Percentiles rank a stretch among this genome's conserved stretches.
Evolutionary conservation across 2,113 vertebrate species (phyloP).

Genomic region (Cyphomyrus plagiostoma): DNA sequence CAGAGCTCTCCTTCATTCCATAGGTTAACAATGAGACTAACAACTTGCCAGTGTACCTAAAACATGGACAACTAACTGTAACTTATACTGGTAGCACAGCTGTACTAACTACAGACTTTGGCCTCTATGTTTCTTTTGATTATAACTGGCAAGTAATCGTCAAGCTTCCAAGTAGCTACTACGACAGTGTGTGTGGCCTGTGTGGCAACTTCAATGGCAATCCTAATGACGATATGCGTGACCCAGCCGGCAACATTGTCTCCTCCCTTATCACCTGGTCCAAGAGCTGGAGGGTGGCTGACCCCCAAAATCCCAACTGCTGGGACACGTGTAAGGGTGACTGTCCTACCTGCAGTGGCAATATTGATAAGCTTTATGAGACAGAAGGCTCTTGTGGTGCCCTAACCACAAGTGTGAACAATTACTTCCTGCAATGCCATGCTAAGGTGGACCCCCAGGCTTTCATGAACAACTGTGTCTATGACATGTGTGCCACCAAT

Average conservation of each 20-base stretch:
- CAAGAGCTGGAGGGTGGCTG: slow-evolving; percentile 57
- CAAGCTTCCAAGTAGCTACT: slow-evolving; percentile 59
- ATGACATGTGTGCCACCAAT: slow-evolving; percentile 55
- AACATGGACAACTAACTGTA: slow-evolving; percentile 39
- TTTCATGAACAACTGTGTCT: slow-evolving; percentile 54
- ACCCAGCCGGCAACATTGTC: slow-evolving; percentile 35
- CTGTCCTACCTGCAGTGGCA: slow-evolving; percentile 45
- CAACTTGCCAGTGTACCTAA: slow-evolving; percentile 52
- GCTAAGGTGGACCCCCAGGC: slow-evolving; percentile 46
- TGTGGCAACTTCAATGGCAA: slow-evolving; percentile 70
- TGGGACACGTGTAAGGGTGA: slow-evolving; percentile 44
- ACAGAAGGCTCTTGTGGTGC: slow-evolving; percentile 53
- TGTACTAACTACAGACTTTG: slow-evolving; percentile 56
- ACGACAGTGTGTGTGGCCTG: slow-evolving; percentile 59
- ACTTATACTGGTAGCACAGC: slow-evolving; percentile 40
- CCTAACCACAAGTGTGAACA: slow-evolving; percentile 37
- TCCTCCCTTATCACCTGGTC: slow-evolving; percentile 47
- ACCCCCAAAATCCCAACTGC: slow-evolving; percentile 45
- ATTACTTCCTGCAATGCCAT: slow-evolving; percentile 57
- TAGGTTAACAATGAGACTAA: slow-evolving; percentile 53
- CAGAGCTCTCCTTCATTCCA: background rate
- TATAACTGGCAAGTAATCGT: slow-evolving; percentile 48
- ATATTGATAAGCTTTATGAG: slow-evolving; percentile 39
- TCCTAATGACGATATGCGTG: slow-evolving; percentile 45
- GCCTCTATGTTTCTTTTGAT: slow-evolving; percentile 56